phyloP scores from a whole-genome alignment of 2,888 invertebrate species.

The Lithosia quadra region DNA sequence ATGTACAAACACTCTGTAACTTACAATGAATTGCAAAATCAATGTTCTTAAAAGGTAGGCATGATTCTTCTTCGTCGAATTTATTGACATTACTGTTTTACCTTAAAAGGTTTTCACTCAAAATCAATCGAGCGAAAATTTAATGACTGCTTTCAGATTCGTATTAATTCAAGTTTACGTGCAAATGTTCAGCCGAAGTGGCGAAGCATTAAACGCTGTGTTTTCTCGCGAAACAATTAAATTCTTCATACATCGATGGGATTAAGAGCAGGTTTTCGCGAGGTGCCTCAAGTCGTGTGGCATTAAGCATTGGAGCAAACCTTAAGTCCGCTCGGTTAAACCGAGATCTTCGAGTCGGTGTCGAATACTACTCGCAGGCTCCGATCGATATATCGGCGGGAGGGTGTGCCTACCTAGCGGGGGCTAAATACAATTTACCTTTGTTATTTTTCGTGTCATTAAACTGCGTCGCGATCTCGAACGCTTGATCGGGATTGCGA shows the following conservation, averaged over 20 bases:
- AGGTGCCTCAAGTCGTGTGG: conserved; percentile 59
- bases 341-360: conserved; percentile 71
- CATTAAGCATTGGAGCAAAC: conserved; percentile 71
- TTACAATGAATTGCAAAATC: conserved; percentile 58
- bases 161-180: conserved; percentile 77
- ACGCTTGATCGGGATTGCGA: conserved; percentile 85
- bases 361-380: conserved; percentile 69
- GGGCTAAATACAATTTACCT: conserved; percentile 87
- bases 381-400: conserved; percentile 77
- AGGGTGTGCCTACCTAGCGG: conserved; percentile 78
- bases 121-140: conserved; percentile 81
- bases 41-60: conserved; percentile 64
- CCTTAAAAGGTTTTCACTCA: conserved; percentile 80
- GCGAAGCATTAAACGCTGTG: conserved; percentile 72
- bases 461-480: conserved; percentile 86
- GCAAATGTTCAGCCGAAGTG: conserved; percentile 69
- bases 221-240: conserved; percentile 84
- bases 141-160: conserved; percentile 83
- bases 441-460: conserved; percentile 88
- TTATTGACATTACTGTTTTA: conserved; percentile 77
- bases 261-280: conserved; percentile 70
- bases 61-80: conserved; percentile 62
- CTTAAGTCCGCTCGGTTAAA: conserved; percentile 77
- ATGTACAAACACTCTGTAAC: conserved; percentile 48
- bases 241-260: conserved; percentile 79